Base-by-base conservation (phyloP, 2,888 invertebrate genomes). In the Helicoverpa assulta region DNA sequence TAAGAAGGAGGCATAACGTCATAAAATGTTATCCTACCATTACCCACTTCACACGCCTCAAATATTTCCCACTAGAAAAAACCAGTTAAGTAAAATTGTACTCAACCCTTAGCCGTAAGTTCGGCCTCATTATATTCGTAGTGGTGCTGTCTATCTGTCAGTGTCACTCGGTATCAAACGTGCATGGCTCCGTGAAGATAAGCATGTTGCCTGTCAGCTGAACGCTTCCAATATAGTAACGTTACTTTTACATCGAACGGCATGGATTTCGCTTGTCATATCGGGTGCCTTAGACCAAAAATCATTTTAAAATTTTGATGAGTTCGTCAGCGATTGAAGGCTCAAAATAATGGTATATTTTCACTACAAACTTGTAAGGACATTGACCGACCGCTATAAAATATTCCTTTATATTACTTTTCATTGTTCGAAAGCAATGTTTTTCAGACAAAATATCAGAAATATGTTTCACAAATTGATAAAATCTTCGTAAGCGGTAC, bases 141-240 rank as follows among this genome's bases (percentile, higher is more conserved):
- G 69, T 73, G 56, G 47, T 40, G 43, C 56, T 55, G 67, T 72
- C 59, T 66, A 59, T 60, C 63, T 73, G 74, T 82, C 82, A 71
- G 21, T 71, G 78, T 84, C 82, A 55, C 55, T 72, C 58, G 33
- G 37, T 69, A 75, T 72, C 70, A 68, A 59, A 76, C 74, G 65
- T 62, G 67, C 67, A 81, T 75, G 72, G 71, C 60, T 60, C 78
- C 70, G 70, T 78, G 68, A 77, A 86, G 86, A 86, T 86, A 86
- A 86, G 81, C 80, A 33, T 66, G 81, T 82, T 80, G 76, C 83
- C 72, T 79, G 85, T 80, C 85, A 77, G 78, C 74, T 73, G 75
- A 82, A 78, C 71, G 80, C 59, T 65, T 70, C 67, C 69, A 58
- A 77, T 79, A 72, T 76, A 73, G 70, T 54, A 60, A 62, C 57